phyloP scores from a whole-genome alignment of 2,888 invertebrate species.

The Cheilosia variabilis region DNA sequence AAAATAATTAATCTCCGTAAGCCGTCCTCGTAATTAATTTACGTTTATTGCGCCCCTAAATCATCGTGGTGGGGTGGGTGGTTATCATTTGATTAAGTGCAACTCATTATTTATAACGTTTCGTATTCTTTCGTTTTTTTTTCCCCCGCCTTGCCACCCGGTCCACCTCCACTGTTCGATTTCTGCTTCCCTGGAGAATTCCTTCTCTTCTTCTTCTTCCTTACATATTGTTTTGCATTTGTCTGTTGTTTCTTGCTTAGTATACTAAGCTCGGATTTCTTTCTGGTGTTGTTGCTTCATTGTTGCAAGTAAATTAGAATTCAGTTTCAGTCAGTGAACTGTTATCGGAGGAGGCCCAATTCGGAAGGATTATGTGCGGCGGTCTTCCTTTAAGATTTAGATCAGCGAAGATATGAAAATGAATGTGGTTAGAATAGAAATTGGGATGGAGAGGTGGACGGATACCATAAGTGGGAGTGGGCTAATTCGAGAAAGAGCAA shows the following conservation, averaged over 20 bases:
- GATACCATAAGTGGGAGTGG: no score
- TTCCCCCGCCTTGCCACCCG: slow-evolving; percentile 10
- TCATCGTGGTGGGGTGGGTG: slow-evolving; percentile 77
- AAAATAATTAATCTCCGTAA: slow-evolving; percentile 78
- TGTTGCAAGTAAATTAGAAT: slow-evolving; percentile 65
- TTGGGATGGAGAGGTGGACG: no score
- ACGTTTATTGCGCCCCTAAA: slow-evolving; percentile 77
- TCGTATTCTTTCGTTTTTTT: slow-evolving; percentile 62
- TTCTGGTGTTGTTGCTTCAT: slow-evolving; percentile 16
- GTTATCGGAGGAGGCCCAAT: slow-evolving; percentile 28
- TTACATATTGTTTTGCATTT: slow-evolving; percentile 21
- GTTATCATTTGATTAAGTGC: slow-evolving; percentile 78
- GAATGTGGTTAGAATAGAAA: no score
- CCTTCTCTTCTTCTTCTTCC: slow-evolving; percentile 19
- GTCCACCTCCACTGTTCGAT: slow-evolving; percentile 63
- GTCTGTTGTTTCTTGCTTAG: slow-evolving; percentile 1
- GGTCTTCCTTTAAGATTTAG: neutral
- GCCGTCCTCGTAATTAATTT: slow-evolving; percentile 78
- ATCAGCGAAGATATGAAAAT: no score
- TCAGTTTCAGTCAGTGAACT: slow-evolving; percentile 28
- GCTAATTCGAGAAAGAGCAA: no score
- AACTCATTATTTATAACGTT: slow-evolving; percentile 77
- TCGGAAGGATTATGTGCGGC: neutral
- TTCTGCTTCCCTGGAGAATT: slow-evolving; percentile 51
- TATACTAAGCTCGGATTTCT: slow-evolving; percentile 1